A percentile compares a stretch with the other conserved stretches of the same genome.
These are phyloP conservation scores for Zaprionus tsacasi DNA, from an alignment of 1,140 invertebrate genomes.

Conservation along the genomic window DNA sequence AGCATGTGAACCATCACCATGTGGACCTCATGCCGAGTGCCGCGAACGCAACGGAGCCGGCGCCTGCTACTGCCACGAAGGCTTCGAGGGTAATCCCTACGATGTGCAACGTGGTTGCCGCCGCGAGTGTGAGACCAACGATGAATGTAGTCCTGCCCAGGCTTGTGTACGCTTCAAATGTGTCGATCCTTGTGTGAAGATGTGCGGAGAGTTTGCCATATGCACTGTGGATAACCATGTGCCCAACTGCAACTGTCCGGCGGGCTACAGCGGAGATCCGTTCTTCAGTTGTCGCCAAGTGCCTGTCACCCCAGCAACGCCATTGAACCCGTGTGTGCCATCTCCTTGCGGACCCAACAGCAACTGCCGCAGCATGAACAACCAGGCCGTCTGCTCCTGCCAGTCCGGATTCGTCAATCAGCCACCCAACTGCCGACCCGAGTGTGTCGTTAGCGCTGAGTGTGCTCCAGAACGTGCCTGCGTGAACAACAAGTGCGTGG, in stretches of 20 bases:
- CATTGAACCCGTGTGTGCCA: conserved; percentile 86
- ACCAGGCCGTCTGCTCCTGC: conserved; percentile 89
- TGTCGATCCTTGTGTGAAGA: conserved; percentile 90
- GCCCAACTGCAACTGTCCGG: conserved; percentile 90
- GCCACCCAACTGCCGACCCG: conserved; percentile 90
- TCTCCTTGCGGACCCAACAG: conserved; percentile 90
- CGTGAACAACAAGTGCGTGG: conserved; percentile 89
- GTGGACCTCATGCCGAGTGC: conserved; percentile 89
- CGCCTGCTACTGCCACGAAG: conserved; percentile 89
- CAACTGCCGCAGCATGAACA: conserved; percentile 88
- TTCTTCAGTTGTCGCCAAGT: conserved; percentile 90
- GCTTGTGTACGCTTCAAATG: conserved; percentile 91
- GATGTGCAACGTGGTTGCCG: conserved; percentile 87
- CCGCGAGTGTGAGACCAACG: conserved; percentile 90
- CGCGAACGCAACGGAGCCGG: conserved; percentile 88
- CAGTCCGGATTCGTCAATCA: conserved; percentile 90
- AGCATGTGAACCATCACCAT: conserved; percentile 89
- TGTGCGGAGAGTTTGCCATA: conserved; percentile 89
- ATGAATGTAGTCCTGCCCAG: conserved; percentile 89
- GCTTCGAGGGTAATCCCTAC: conserved; percentile 90
- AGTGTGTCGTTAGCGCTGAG: conserved; percentile 88
- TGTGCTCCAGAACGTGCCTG: conserved; percentile 89
- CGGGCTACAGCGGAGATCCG: conserved; percentile 91
- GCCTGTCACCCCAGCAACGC: conserved; percentile 84
- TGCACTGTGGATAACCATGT: conserved; percentile 90